Evolutionary conservation across 2,113 vertebrate species (phyloP).

Genomic region (Ciconia boyciana): DNA sequence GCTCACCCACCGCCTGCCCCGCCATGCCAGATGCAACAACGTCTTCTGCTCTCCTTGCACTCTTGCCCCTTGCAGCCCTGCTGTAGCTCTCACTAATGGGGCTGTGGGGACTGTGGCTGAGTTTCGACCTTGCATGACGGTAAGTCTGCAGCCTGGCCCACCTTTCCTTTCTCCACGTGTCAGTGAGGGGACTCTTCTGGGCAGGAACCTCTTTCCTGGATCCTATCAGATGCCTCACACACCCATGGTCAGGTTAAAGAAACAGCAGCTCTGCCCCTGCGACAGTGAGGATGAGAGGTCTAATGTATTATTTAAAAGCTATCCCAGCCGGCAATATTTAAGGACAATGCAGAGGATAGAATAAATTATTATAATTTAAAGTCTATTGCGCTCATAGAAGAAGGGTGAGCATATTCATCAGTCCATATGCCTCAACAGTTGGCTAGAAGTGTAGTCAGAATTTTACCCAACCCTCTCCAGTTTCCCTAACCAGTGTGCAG

Average conservation of each 20-base stretch:
- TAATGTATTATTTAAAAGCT: background rate
- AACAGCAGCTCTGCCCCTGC: background rate
- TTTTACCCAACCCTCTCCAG: background rate
- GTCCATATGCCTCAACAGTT: background rate
- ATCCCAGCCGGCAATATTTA: background rate
- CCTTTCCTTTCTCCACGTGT: background rate
- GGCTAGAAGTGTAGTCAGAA: background rate
- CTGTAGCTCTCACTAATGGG: background rate
- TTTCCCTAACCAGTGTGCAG: background rate
- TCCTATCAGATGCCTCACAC: background rate
- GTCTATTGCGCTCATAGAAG: background rate
- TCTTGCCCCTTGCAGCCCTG: background rate
- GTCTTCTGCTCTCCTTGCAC: background rate
- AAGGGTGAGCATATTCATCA: background rate
- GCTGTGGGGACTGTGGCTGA: background rate
- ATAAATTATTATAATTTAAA: background rate
- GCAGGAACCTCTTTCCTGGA: background rate
- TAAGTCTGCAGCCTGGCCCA: background rate
- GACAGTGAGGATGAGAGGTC: background rate
- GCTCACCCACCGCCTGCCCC: background rate
- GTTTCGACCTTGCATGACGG: background rate
- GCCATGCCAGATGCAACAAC: too few species aligned
- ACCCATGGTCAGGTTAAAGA: rapidly evolving
- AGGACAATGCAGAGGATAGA: background rate
- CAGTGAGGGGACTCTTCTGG: background rate